Evolutionary conservation across 2,797 vertebrate genomes (phyloP).

Genomic region (Rallus crepitans): DNA sequence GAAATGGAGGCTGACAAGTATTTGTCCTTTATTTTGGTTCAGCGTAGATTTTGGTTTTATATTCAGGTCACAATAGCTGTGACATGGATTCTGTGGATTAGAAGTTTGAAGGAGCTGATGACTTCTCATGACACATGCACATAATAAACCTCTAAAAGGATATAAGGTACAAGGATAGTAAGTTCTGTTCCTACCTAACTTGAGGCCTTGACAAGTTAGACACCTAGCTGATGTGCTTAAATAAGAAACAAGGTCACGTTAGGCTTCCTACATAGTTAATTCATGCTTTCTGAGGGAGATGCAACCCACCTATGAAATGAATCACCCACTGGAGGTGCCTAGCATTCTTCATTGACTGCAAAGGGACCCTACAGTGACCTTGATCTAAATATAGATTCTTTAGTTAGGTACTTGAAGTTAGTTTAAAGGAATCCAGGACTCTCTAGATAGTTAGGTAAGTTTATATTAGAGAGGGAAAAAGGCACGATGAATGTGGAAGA

Average conservation of each 20-base stretch:
- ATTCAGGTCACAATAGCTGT: neutral
- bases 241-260: slow-evolving; percentile 40
- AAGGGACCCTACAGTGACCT: slow-evolving; percentile 4
- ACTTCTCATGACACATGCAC: neutral
- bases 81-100: neutral
- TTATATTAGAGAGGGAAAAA: neutral
- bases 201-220: neutral
- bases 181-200: neutral
- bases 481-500: neutral
- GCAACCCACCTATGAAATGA: neutral
- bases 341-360: neutral
- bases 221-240: neutral
- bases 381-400: neutral
- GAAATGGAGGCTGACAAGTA: neutral
- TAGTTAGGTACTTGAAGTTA: neutral
- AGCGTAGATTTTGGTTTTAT: neutral
- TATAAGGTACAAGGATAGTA: neutral
- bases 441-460: neutral
- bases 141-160: neutral
- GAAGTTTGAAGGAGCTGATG: neutral
- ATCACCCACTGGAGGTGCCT: neutral
- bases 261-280: neutral
- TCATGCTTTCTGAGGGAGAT: neutral
- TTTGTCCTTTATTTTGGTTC: neutral
- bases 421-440: slow-evolving; percentile 3